These are phyloP conservation scores for Megalopta genalis DNA, from an alignment of 1,140 invertebrate species.

Conservation along the genomic window DNA sequence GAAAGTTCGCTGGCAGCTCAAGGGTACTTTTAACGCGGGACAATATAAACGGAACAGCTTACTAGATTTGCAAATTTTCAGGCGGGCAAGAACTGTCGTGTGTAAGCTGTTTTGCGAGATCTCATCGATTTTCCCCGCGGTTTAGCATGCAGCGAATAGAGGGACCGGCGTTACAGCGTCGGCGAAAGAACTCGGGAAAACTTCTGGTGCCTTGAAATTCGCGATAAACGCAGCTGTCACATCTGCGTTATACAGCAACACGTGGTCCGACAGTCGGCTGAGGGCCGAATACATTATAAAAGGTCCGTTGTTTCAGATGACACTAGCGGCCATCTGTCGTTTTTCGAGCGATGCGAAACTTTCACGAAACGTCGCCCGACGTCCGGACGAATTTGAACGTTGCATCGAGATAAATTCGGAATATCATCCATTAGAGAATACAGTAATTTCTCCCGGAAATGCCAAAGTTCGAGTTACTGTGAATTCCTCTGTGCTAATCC, in stretches of 20 bases:
- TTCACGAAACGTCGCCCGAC: neutral
- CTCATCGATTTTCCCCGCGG: neutral
- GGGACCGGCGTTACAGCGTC: neutral
- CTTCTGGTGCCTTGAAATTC: slow-evolving; percentile 42
- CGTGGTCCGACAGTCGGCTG: slow-evolving; percentile 67
- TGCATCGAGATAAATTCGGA: slow-evolving; percentile 1
- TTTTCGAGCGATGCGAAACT: slow-evolving; percentile 34
- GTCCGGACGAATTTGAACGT: neutral
- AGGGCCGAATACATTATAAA: slow-evolving; percentile 71
- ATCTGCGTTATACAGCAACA: slow-evolving; percentile 63
- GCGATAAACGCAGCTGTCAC: slow-evolving; percentile 67
- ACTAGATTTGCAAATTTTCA: slow-evolving; percentile 64
- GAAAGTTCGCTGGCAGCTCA: neutral
- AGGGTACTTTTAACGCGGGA: neutral
- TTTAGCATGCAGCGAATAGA: neutral
- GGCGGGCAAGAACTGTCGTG: neutral
- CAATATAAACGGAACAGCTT: slow-evolving; percentile 11
- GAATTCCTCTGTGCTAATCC: too few species aligned
- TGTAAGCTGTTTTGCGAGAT: slow-evolving; percentile 21
- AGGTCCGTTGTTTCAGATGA: slow-evolving; percentile 48
- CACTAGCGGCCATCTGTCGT: slow-evolving; percentile 57
- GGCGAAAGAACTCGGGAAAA: slow-evolving; percentile 19
- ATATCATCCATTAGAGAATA: neutral
- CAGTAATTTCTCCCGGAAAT: neutral
- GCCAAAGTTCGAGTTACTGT: too few species aligned